Evolutionary conservation across 2,888 invertebrate species (phyloP), one percentile per base, ranked within the genome.

Genomic region (Melinaea marsaeus): DNA sequence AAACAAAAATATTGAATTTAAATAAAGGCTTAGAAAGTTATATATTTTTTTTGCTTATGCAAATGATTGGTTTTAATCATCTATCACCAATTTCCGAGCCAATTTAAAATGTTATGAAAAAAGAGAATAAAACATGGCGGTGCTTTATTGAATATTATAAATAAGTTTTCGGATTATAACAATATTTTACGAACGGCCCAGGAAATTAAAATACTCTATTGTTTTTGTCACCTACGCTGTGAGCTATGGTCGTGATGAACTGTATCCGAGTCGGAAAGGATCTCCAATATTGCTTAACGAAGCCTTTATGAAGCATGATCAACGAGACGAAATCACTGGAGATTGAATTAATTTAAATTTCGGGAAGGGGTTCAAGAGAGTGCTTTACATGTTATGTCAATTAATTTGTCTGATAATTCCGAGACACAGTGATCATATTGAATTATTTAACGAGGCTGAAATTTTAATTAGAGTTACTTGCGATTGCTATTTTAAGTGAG

Each of bases 141-240:
- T 72, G 76, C 75, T 77, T 75, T 81, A 82, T 81, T 82, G 83
- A 83, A 84, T 85, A 83, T 84, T 83, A 85, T 79, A 79, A 80
- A 75, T 75, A 71, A 72, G 69, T 76, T 75, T 76, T 72, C 75
- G 83, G 83, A 83, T 84, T 85, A 80, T 84, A 87, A 84, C 84
- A 83, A 85, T 85, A 86, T 84, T 86, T 86, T 80, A 83, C 78
- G 76, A 76, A 71, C 74, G 71, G 71, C 77, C 74, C 85, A 82
- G 87, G 86, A 87, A 88, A 88, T 88, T 85, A 84, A 86, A 85
- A 75, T 77, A 76, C 79, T 83, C 82, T 79, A 83, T 85, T 85
- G 84, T 84, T 84, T 83, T 81, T 79, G 78, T 78, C 82, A 77
- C 77, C 76, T 75, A 55, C 59, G 34, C 55, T 64, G 34, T 58